phyloP scores from a whole-genome alignment of 2,113 vertebrate species.

The Mellivora capensis region DNA sequence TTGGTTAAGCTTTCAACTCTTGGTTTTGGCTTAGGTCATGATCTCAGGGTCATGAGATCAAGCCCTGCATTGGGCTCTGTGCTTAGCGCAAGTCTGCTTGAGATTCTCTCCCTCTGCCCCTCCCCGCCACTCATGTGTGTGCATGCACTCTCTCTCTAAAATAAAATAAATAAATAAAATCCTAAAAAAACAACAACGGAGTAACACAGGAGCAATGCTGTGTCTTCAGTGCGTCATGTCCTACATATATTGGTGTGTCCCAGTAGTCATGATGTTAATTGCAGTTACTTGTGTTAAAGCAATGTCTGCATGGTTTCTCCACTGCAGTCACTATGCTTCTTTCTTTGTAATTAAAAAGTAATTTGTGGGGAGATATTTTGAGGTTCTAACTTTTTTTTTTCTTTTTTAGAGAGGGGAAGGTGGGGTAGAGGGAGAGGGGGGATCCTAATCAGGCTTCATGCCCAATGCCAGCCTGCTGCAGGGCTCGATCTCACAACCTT shows the following conservation, averaged over 20 bases:
- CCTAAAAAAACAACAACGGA: too few species aligned
- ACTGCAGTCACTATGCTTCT: background rate
- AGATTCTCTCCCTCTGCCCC: background rate
- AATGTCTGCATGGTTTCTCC: background rate
- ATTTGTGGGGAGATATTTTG: background rate
- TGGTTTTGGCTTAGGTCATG: background rate
- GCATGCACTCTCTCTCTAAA: background rate
- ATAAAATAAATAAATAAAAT: background rate
- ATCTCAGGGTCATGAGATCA: background rate
- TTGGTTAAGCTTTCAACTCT: background rate
- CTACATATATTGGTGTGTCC: background rate
- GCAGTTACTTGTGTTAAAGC: background rate
- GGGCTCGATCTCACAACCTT: background rate
- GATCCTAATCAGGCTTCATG: background rate
- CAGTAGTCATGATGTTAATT: background rate
- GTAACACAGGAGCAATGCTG: background rate
- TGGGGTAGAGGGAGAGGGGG: background rate
- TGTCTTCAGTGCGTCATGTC: background rate
- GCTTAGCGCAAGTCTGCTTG: background rate
- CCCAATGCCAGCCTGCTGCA: background rate
- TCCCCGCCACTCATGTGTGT: background rate
- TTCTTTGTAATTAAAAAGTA: background rate
- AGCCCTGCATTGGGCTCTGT: background rate
- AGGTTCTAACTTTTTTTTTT: background rate
- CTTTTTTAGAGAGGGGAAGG: background rate